Evolutionary conservation across 2,888 invertebrate genomes (phyloP).

Genomic region (Urechis unicinctus): DNA sequence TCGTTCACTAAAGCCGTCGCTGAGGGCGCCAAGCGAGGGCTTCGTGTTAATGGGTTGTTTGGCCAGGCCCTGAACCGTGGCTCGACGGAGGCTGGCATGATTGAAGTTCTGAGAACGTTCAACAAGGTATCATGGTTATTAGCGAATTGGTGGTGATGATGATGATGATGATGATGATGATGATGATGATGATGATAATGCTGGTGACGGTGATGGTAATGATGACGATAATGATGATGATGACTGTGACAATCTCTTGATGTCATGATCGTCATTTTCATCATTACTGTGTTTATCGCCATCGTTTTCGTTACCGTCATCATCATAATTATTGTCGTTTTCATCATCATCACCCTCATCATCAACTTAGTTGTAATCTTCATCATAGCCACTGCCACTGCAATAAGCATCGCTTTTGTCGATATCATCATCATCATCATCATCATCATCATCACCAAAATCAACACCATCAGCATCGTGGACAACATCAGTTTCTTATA

Average conservation of each 20-base stretch:
- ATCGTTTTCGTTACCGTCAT: too few relatives aligned
- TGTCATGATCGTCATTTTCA: too few relatives aligned
- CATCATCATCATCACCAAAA: too few relatives aligned
- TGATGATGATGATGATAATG: constrained; percentile 9
- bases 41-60: constrained; percentile 7
- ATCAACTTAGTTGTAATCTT: too few relatives aligned
- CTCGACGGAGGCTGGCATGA: constrained; percentile 12
- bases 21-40: constrained; percentile 1
- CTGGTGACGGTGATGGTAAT: constrained; percentile 6
- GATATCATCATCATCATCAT: too few relatives aligned
- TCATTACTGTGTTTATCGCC: too few relatives aligned
- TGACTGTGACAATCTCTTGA: constrained; percentile 1
- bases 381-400: too few relatives aligned
- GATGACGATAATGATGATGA: constrained; percentile 7
- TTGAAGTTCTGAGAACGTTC: constrained; percentile 7
- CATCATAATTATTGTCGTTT: too few relatives aligned
- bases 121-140: constrained; percentile 8
- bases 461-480: too few relatives aligned
- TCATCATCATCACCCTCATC: too few relatives aligned
- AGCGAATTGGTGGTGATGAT: constrained; percentile 10
- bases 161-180: constrained; percentile 7
- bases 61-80: constrained; percentile 10
- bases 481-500: too few relatives aligned
- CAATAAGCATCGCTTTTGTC: too few relatives aligned
- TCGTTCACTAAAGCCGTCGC: constrained; percentile 5